Evolutionary conservation across 37 sponge, comb jelly and placozoan genomes (phyloP).

Genomic region (Ephydatia muelleri): DNA sequence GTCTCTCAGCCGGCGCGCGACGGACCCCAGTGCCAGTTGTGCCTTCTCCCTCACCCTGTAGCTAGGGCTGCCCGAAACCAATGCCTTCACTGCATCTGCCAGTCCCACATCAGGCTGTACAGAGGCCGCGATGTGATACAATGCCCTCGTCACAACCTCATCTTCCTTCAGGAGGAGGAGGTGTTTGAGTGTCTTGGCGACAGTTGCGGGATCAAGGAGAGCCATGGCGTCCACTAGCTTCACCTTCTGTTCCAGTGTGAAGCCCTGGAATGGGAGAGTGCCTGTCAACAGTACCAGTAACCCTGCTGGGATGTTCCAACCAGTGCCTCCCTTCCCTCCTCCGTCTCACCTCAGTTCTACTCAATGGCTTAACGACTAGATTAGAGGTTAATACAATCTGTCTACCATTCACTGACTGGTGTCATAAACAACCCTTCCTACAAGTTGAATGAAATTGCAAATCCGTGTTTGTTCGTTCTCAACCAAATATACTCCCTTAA

Average conservation of each 20-base stretch:
- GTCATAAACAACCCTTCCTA: too few species aligned
- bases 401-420: too few species aligned
- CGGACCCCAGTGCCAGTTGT: constrained; percentile 50
- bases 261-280: neutral
- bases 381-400: too few species aligned
- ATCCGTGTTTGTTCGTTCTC: too few species aligned
- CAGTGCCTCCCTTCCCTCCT: neutral
- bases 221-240: neutral
- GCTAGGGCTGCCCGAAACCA: constrained; percentile 15
- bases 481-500: too few species aligned
- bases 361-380: too few species aligned
- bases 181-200: neutral
- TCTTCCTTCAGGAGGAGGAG: neutral
- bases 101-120: neutral
- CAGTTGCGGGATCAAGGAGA: neutral
- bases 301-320: neutral
- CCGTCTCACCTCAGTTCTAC: too few species aligned
- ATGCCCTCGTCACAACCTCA: neutral
- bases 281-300: too few species aligned
- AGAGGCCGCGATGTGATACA: neutral
- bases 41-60: neutral
- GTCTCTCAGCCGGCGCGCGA: constrained; percentile 16
- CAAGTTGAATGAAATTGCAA: too few species aligned
- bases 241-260: neutral
- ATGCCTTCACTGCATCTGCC: constrained; percentile 1